Evolutionary conservation across 1,140 invertebrate species (phyloP).

Genomic region (Magallana gigas): DNA sequence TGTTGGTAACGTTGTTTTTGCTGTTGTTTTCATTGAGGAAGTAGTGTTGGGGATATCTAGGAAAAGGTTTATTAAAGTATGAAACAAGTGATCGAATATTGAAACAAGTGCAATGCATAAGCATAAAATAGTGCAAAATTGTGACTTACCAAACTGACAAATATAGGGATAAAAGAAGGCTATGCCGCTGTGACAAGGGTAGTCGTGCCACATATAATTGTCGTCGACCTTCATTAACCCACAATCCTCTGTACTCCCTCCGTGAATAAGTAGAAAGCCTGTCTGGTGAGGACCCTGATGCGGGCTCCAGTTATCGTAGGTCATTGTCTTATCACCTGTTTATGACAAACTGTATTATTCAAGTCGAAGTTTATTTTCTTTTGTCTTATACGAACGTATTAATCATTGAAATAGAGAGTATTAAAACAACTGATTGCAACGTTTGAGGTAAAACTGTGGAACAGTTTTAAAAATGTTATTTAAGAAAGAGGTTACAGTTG

Average conservation of each 20-base stretch:
- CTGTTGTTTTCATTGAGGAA: not conserved
- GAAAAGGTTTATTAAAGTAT: not conserved
- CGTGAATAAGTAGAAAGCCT: constrained; percentile 1
- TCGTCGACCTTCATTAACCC: not conserved
- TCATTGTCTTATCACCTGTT: not conserved
- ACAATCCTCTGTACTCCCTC: constrained; percentile 17
- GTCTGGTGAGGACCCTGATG: constrained; percentile 9
- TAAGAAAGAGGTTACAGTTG: no score
- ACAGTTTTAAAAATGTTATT: no score
- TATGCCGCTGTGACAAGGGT: constrained; percentile 14
- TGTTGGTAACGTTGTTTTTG: not conserved
- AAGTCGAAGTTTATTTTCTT: no score
- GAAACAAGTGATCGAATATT: no score
- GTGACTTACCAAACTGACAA: constrained; percentile 3
- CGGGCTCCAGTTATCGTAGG: constrained; percentile 17
- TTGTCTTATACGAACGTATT: no score
- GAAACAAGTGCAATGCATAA: no score
- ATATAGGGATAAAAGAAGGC: constrained; percentile 26
- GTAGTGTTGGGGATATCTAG: not conserved
- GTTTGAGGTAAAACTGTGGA: no score
- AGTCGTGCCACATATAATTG: constrained; percentile 39
- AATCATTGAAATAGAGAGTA: no score
- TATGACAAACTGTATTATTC: no score
- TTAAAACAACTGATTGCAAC: no score
- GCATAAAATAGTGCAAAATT: no score